Conservation (phyloP, 2,888 invertebrate species). For the Pachycephus smyrnensis region DNA sequence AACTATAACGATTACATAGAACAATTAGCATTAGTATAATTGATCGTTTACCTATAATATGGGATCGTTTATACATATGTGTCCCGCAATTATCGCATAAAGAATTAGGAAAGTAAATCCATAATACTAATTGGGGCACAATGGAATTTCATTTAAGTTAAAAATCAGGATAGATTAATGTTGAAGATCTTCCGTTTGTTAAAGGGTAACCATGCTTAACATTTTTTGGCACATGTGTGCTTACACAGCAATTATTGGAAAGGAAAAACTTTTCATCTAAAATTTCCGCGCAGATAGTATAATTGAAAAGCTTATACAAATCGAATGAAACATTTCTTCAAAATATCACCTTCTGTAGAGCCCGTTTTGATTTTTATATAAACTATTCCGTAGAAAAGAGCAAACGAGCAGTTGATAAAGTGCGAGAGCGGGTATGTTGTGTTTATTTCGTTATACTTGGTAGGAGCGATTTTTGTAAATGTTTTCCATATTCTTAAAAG, state of each 20-base stretch:
- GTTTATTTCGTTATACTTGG: not conserved
- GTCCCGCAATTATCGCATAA: not conserved
- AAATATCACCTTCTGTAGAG: not conserved
- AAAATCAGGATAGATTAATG: not conserved
- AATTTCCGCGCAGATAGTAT: not conserved
- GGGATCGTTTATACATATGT: not conserved
- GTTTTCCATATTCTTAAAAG: not conserved
- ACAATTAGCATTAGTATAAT: not conserved
- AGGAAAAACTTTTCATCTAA: not conserved
- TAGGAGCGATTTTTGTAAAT: not conserved
- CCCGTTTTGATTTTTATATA: not conserved
- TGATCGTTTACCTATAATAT: not conserved
- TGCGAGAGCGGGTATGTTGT: not conserved
- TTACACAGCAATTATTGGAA: not conserved
- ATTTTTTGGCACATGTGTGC: not conserved
- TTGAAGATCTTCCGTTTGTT: not conserved
- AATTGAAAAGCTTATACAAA: not conserved
- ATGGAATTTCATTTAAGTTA: not conserved
- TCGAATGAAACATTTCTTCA: not conserved
- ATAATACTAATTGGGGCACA: not conserved
- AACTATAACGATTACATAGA: not conserved
- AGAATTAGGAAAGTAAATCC: not conserved
- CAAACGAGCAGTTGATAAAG: not conserved
- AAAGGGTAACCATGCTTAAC: not conserved
- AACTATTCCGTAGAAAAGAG: not conserved